These are phyloP conservation scores for Anthopleura xanthogrammica DNA, from an alignment of 92 coral and sea anemone genomes.

Conservation along the genomic window DNA sequence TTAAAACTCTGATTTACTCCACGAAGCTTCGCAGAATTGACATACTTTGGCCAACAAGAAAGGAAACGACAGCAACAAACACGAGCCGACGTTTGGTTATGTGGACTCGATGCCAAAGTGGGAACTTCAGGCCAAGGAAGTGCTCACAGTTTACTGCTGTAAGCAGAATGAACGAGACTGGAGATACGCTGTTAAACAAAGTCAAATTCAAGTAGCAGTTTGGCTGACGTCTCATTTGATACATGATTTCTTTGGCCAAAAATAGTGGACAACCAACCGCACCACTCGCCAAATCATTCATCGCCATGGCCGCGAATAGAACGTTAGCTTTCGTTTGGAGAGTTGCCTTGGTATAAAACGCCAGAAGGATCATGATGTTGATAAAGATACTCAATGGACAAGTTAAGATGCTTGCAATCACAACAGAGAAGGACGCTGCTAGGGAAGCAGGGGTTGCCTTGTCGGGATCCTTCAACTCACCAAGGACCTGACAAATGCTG, in stretches of 20 bases:
- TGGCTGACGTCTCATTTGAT: background rate
- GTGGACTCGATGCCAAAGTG: constrained; percentile 3
- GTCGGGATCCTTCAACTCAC: background rate
- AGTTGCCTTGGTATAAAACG: background rate
- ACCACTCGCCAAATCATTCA: background rate
- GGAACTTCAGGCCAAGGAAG: constrained; percentile 3
- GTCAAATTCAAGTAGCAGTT: background rate
- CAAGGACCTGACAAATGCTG: background rate
- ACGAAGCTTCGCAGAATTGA: background rate
- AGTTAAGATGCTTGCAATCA: background rate
- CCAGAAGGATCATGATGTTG: constrained; percentile 4
- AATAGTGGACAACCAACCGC: background rate
- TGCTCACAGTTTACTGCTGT: constrained; percentile 12
- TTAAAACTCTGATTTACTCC: background rate
- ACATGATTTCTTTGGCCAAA: constrained; percentile 2
- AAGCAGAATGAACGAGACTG: background rate
- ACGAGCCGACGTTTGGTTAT: background rate
- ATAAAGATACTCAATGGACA: background rate
- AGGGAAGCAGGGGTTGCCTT: background rate
- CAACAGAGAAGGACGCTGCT: background rate
- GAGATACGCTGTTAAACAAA: background rate
- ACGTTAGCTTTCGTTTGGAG: background rate
- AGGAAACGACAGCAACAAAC: background rate
- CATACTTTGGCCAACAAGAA: background rate
- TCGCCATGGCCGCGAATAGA: background rate